Evolutionary conservation across 1,140 invertebrate species (phyloP), one percentile per base, ranked within the genome.

Genomic region (Scaptomyza hsui): DNA sequence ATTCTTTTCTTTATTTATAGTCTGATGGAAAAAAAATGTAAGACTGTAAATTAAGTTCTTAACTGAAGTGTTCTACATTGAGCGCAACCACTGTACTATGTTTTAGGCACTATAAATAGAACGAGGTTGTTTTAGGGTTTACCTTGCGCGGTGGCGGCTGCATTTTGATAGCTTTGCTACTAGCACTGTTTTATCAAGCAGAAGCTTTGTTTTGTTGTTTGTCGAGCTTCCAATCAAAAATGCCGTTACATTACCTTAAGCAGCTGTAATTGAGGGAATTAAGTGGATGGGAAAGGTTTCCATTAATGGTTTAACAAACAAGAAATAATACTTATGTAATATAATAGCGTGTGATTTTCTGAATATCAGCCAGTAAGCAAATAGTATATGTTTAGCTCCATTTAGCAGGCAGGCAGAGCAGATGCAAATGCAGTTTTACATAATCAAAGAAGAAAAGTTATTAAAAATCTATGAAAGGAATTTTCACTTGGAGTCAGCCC

Each of bases 61-160:
- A n/a, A n/a, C n/a, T n/a, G n/a, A n/a, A n/a, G n/a, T n/a, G n/a
- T n/a, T n/a, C n/a, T n/a, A n/a, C n/a, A n/a, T n/a, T n/a, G n/a
- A n/a, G n/a, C n/a, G n/a, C n/a, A n/a, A n/a, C n/a, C n/a, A n/a
- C n/a, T n/a, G n/a, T 24, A 5, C 24, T 24, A 24, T 24, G 4
- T 24, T 24, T 24, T 5, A 24, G 24, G 24, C 24, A 32, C 29
- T 32, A 9, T 10, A 12, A 32, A 10, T 3, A 12, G 15, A 5
- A 24, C 26, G 1, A 29, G 1, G 19, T 49, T 18, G 9, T 15
- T 16, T 7, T 47, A 18, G 13, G 21, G 18, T 55, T 88, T 90
- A 91, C 89, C 89, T 91, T 91, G 53, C 89, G 89, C 72, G 89
- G 89, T 69, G 89, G 89, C 64, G 89, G 89, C 89, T 91, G 89